Conservation (phyloP, 2,113 vertebrate species). For the Ctenodactylus gundi region DNA sequence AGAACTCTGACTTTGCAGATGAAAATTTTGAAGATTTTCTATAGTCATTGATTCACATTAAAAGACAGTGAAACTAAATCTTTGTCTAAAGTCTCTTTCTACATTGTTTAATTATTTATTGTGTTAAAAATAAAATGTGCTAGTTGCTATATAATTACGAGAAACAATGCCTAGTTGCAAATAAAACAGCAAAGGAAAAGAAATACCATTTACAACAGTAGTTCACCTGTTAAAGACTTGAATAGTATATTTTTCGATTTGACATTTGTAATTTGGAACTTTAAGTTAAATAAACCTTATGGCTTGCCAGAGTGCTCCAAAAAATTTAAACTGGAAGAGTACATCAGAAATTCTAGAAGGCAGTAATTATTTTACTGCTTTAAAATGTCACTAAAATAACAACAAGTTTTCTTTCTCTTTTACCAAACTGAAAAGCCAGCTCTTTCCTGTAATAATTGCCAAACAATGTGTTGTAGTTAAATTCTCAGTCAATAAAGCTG, state of each 20-base stretch:
- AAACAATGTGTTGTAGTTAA: constrained; percentile 13
- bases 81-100: not conserved
- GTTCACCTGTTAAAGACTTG: constrained; percentile 31
- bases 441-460: constrained; percentile 30
- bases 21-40: constrained; percentile 2
- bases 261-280: constrained; percentile 29
- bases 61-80: constrained; percentile 31
- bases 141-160: constrained; percentile 39
- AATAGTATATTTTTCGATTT: constrained; percentile 55
- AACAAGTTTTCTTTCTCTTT: constrained; percentile 41
- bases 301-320: constrained; percentile 43
- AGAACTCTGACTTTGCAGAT: not conserved
- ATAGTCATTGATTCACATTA: not conserved
- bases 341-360: constrained; percentile 47
- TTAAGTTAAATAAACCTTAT: constrained; percentile 64
- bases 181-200: not conserved
- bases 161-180: constrained; percentile 15
- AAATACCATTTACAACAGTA: constrained; percentile 10
- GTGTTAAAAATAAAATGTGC: constrained; percentile 36
- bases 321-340: not conserved
- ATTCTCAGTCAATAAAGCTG: constrained; percentile 29
- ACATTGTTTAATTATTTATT: constrained; percentile 48
- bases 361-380: not conserved
- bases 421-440: not conserved
- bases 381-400: constrained; percentile 35